A percentile compares a stretch with the other conserved stretches of the same genome.
Conservation (phyloP, 2,888 invertebrate species). For the Phrixothrix hirtus region DNA sequence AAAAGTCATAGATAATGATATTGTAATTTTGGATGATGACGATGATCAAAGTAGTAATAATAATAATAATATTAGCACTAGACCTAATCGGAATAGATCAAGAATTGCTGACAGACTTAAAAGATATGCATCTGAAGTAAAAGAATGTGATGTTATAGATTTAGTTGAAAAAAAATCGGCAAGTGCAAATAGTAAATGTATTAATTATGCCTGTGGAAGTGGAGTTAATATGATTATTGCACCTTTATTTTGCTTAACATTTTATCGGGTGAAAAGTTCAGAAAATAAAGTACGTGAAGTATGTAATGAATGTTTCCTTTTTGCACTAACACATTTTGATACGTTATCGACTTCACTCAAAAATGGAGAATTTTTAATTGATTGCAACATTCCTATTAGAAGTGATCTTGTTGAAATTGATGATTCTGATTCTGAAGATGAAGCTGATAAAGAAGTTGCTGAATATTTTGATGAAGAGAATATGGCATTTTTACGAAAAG, state of each 20-base stretch:
- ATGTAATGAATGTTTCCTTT: slow-evolving; percentile 52
- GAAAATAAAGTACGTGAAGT: slow-evolving; percentile 51
- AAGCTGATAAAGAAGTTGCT: slow-evolving; percentile 35
- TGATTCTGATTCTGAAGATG: slow-evolving; percentile 53
- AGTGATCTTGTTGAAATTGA: slow-evolving; percentile 54
- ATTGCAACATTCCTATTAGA: slow-evolving; percentile 49
- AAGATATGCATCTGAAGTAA: not conserved
- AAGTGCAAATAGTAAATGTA: slow-evolving; percentile 54
- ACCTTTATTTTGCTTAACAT: slow-evolving; percentile 53
- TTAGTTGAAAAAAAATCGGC: slow-evolving; percentile 42
- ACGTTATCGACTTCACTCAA: slow-evolving; percentile 41
- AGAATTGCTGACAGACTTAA: no score
- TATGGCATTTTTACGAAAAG: slow-evolving; percentile 53
- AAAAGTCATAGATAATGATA: slow-evolving; percentile 14
- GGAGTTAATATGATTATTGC: slow-evolving; percentile 56
- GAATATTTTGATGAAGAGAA: slow-evolving; percentile 44
- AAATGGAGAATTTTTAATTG: slow-evolving; percentile 41
- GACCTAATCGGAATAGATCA: not conserved
- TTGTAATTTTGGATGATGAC: slow-evolving; percentile 22
- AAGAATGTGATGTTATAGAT: slow-evolving; percentile 45
- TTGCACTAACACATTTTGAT: slow-evolving; percentile 50
- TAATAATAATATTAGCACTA: no score
- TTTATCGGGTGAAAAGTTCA: slow-evolving; percentile 53
- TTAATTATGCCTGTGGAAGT: slow-evolving; percentile 62
- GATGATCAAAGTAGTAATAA: slow-evolving; percentile 4